Evolutionary conservation across 2,888 invertebrate genomes (phyloP).

Genomic region (Neria commutata): DNA sequence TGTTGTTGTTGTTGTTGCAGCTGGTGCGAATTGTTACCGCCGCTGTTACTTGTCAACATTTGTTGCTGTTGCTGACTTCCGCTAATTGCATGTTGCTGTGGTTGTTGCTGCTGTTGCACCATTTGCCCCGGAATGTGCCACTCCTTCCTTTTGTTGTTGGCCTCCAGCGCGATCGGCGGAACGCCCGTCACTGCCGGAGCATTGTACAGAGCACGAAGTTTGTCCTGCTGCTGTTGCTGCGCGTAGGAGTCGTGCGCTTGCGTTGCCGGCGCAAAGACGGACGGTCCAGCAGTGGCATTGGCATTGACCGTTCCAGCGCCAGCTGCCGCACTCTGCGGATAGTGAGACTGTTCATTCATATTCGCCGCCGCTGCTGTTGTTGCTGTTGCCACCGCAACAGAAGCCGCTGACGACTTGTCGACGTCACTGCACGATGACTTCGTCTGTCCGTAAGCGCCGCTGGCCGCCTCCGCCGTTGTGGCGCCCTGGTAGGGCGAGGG

Average conservation of each 20-base stretch:
- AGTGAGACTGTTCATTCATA: background rate
- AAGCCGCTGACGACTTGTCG: conserved; percentile 9
- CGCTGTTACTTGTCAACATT: conserved; percentile 13
- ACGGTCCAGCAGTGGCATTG: background rate
- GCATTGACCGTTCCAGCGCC: too few species aligned
- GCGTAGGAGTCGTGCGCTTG: conserved; percentile 35
- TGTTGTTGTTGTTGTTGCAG: conserved; percentile 24
- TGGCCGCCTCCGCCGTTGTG: conserved; percentile 56
- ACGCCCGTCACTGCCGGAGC: conserved; percentile 29
- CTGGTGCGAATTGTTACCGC: conserved; percentile 20
- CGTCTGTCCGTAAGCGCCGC: conserved; percentile 47
- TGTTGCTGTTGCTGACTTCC: conserved; percentile 28
- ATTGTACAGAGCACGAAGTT: conserved; percentile 44
- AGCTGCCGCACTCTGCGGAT: background rate
- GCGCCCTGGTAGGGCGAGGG: conserved; percentile 29
- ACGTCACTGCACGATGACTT: conserved; percentile 22
- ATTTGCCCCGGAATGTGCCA: too few species aligned
- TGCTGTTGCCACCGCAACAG: conserved; percentile 25
- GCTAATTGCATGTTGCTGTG: conserved; percentile 29
- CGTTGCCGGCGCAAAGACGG: conserved; percentile 3
- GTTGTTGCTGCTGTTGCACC: conserved; percentile 21
- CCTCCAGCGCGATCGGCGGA: conserved; percentile 22
- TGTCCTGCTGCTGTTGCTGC: conserved; percentile 38
- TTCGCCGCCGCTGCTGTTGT: background rate
- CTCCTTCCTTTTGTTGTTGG: conserved; percentile 41